These are phyloP conservation scores for Harpegnathos saltator DNA, from an alignment of 1,140 invertebrate genomes.

Conservation along the genomic window DNA sequence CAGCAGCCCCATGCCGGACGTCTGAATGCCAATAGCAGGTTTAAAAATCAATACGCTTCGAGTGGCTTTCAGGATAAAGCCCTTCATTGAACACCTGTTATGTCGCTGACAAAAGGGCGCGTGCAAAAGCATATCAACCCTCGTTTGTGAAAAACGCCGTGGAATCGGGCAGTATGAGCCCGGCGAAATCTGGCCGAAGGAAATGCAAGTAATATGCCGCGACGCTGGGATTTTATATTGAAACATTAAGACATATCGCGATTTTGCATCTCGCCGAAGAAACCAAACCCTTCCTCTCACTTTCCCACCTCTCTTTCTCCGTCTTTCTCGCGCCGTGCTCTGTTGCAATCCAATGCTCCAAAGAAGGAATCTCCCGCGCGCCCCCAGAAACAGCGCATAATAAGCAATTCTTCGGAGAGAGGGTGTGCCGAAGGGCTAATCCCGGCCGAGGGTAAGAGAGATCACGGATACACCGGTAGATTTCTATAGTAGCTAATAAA, in stretches of 20 bases:
- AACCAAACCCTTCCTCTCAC: too few relatives aligned
- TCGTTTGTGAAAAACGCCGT: too few relatives aligned
- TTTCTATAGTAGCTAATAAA: constrained; percentile 41
- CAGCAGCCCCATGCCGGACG: neutral
- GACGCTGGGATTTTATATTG: too few relatives aligned
- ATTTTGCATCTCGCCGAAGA: neutral
- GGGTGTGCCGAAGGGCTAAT: constrained; percentile 11
- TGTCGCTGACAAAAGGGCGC: neutral
- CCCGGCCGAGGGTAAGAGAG: neutral
- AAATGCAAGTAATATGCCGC: neutral
- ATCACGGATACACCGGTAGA: neutral
- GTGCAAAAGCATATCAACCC: neutral
- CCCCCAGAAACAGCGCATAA: neutral
- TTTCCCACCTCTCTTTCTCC: too few relatives aligned
- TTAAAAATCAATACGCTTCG: neutral
- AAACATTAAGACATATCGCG: neutral
- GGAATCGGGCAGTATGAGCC: too few relatives aligned
- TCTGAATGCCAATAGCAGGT: neutral
- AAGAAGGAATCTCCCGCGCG: neutral
- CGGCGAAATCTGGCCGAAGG: too few relatives aligned
- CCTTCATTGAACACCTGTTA: neutral
- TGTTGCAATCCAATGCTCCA: too few relatives aligned
- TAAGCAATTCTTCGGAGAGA: neutral
- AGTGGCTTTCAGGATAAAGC: neutral
- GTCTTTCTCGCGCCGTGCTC: neutral